Percentiles rank a stretch among this genome's conserved stretches.
Evolutionary conservation across 2,113 vertebrate genomes (phyloP).

Genomic region (Nematolebias whitei): DNA sequence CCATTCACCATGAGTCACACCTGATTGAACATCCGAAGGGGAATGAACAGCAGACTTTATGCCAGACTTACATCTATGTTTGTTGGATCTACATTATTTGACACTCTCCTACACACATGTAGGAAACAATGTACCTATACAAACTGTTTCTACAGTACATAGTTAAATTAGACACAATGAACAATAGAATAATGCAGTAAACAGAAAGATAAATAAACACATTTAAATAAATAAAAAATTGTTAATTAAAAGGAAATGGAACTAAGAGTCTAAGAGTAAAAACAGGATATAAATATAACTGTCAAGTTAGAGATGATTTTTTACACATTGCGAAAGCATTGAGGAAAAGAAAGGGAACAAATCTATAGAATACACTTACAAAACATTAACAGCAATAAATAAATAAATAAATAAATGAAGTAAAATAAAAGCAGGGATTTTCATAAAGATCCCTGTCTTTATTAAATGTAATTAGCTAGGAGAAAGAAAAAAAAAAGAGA

Average conservation of each 20-base stretch:
- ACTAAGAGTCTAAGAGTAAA: too few species aligned
- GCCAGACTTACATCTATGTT: conserved; percentile 5
- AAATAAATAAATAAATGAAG: background rate
- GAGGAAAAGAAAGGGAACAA: background rate
- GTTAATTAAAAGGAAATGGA: too few species aligned
- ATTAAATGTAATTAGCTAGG: background rate
- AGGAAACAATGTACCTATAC: background rate
- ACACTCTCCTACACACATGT: background rate
- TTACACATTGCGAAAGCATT: background rate
- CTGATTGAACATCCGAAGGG: conserved; percentile 58
- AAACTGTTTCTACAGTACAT: too few species aligned
- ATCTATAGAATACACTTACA: background rate
- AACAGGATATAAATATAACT: background rate
- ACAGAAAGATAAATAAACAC: too few species aligned
- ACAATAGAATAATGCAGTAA: too few species aligned
- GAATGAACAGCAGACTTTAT: conserved; percentile 30
- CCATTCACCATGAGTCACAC: conserved; percentile 63
- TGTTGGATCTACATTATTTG: conserved; percentile 4
- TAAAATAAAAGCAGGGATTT: background rate
- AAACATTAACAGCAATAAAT: background rate
- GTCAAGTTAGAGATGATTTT: background rate
- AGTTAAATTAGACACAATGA: too few species aligned
- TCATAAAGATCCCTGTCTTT: background rate
- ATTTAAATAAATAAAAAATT: too few species aligned
- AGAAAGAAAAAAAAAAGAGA: background rate